A percentile compares a stretch with the other conserved stretches of the same genome.
These are phyloP conservation scores for Connochaetes taurinus DNA, from an alignment of 2,113 vertebrate genomes.

Conservation along the genomic window DNA sequence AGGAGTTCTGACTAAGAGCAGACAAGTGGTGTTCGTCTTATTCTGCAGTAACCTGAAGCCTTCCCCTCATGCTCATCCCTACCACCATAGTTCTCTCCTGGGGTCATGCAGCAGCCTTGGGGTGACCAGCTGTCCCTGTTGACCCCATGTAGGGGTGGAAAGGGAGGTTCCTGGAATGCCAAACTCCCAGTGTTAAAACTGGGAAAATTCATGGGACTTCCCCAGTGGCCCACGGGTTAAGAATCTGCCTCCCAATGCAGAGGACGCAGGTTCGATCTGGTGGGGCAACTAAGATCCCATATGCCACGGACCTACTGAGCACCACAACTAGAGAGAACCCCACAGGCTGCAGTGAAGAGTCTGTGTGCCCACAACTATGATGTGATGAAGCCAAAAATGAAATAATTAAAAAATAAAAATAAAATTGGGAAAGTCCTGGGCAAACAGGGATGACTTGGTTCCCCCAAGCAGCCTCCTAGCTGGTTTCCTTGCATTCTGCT, in stretches of 20 bases:
- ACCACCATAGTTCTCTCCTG: no score
- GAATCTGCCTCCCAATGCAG: background rate
- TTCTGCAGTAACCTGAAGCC: background rate
- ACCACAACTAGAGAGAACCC: background rate
- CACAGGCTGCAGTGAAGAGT: background rate
- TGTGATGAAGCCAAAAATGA: background rate
- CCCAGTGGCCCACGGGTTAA: background rate
- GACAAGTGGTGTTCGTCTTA: background rate
- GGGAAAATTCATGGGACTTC: background rate
- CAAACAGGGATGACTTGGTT: background rate
- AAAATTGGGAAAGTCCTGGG: background rate
- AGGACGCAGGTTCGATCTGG: background rate
- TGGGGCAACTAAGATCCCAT: background rate
- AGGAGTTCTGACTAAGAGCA: background rate
- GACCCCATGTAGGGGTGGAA: no score
- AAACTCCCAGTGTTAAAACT: background rate
- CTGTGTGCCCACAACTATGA: rapidly evolving
- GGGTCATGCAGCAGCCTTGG: no score
- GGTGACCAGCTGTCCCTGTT: background rate
- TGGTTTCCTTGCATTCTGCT: background rate
- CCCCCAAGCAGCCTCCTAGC: background rate
- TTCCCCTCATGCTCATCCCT: background rate
- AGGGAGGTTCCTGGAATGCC: background rate
- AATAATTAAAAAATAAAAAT: background rate
- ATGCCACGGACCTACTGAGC: background rate